Base-by-base conservation (phyloP, 2,113 vertebrate genomes). In the Uria aalge region DNA sequence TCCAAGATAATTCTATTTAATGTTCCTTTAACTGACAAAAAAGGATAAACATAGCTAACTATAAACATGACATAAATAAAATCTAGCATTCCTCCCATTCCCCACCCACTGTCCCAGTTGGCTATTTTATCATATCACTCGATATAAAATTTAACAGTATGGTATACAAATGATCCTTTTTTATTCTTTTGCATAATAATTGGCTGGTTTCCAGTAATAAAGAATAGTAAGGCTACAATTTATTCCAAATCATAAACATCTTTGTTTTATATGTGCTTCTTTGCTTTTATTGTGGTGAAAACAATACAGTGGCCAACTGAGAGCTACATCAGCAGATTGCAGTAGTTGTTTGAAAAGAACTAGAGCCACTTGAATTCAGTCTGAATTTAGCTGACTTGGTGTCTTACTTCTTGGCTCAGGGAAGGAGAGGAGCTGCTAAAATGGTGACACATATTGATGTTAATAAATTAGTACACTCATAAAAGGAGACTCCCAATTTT, bases 391-490 rank as follows among this genome's bases (percentile, higher is more conserved):
- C 96, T 97, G 94, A 94, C 72, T 96, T 92, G 41, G 91, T 94
- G 52, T 66, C 95, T 75, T 60, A 64, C 75, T 96, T 94, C 90
- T 93, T 88, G 84, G 94, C 80, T 95, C 79, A 86, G 89, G 24
- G 89, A 96, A 94, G 66, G 29, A 90, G 76, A 91, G 23, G 57
- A 96, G 76, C 85, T 72, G 89, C 96, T 98, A 95, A 97, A 98
- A 96, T 5, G 30, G 94, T 97, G 95, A 95, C 96, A 97, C 64
- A 98, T 97, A 98, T 91, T 96, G 92, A 97, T 97, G 90, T 95
- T 97, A 97, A 98, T 98, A 97, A 98, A 98, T 98, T 96, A 98
- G 96, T 89, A 78, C n/a, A 34, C 92, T 98, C 94, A 93, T 97
- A 96, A 97, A 98, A 95, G 80, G 90, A 93, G 87, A 87, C 47